phyloP scores from a whole-genome alignment of 1,140 invertebrate genomes.

The Apolygus lucorum region DNA sequence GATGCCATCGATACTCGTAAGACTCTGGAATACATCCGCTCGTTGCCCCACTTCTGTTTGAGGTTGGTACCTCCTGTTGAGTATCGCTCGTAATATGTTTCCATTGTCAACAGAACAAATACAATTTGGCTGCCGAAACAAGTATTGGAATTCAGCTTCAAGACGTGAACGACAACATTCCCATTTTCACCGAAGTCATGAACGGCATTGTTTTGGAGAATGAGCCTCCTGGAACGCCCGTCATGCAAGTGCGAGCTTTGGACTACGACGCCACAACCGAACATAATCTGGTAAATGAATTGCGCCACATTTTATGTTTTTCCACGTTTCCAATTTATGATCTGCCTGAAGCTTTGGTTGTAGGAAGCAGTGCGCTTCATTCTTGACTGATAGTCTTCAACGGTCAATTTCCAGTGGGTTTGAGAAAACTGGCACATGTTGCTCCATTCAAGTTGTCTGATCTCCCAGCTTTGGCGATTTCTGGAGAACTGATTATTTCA shows the following conservation, averaged over 20 bases:
- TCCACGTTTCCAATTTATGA: too few relatives aligned
- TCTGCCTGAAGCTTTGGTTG: too few relatives aligned
- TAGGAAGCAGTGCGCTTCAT: too few relatives aligned
- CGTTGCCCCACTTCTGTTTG: background rate
- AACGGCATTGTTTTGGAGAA: conserved; percentile 74
- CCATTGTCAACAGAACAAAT: conserved; percentile 56
- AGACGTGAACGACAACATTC: conserved; percentile 84
- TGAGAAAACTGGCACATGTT: too few relatives aligned
- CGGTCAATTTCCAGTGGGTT: too few relatives aligned
- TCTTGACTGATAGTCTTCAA: too few relatives aligned
- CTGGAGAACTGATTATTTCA: too few relatives aligned
- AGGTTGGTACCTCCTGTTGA: background rate
- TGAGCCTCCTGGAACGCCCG: conserved; percentile 64
- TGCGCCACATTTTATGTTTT: too few relatives aligned
- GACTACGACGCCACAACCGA: conserved; percentile 75
- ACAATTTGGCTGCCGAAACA: conserved; percentile 64
- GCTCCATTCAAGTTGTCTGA: too few relatives aligned
- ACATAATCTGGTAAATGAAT: conserved; percentile 58
- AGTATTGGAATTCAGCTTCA: conserved; percentile 63
- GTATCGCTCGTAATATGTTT: conserved; percentile 12
- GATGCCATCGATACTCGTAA: too few relatives aligned
- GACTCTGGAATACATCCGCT: too few relatives aligned
- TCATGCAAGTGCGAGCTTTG: conserved; percentile 76
- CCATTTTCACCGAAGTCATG: conserved; percentile 66
- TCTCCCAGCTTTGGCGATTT: too few relatives aligned